Percentiles rank a stretch among this genome's conserved stretches.
phyloP scores from a whole-genome alignment of 2,113 vertebrate genomes.

The Peromyscus californicus region DNA sequence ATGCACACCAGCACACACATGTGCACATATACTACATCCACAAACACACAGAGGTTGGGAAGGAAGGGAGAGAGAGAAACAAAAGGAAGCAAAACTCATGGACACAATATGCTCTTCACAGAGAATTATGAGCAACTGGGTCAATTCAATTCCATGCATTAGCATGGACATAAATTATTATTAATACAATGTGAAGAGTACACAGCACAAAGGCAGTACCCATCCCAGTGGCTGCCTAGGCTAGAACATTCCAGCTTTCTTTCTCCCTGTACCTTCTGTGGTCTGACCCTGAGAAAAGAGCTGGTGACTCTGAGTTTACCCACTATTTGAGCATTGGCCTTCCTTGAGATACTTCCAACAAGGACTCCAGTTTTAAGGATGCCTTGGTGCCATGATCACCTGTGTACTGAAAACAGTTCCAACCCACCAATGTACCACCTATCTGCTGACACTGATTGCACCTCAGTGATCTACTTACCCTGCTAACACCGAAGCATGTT shows the following conservation, averaged over 20 bases:
- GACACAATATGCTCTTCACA: neutral
- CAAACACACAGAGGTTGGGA: neutral
- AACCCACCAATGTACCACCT: neutral
- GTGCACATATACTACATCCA: neutral
- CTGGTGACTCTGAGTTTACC: neutral
- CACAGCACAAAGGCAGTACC: neutral
- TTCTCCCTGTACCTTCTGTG: neutral
- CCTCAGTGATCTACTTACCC: neutral
- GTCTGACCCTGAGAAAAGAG: neutral
- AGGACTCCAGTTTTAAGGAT: neutral
- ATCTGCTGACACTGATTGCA: neutral
- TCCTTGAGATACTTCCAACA: neutral
- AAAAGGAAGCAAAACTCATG: neutral
- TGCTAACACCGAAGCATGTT: neutral
- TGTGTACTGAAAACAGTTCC: neutral
- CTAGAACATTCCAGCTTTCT: too few relatives aligned
- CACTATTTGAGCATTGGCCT: neutral
- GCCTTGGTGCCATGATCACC: neutral
- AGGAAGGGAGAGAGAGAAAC: neutral
- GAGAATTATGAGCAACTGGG: neutral
- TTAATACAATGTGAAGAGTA: neutral
- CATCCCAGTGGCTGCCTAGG: fast-evolving
- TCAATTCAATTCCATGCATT: neutral
- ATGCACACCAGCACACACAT: neutral
- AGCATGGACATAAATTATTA: neutral